phyloP scores from a whole-genome alignment of 2,797 vertebrate genomes.

The Malurus leucopterus region DNA sequence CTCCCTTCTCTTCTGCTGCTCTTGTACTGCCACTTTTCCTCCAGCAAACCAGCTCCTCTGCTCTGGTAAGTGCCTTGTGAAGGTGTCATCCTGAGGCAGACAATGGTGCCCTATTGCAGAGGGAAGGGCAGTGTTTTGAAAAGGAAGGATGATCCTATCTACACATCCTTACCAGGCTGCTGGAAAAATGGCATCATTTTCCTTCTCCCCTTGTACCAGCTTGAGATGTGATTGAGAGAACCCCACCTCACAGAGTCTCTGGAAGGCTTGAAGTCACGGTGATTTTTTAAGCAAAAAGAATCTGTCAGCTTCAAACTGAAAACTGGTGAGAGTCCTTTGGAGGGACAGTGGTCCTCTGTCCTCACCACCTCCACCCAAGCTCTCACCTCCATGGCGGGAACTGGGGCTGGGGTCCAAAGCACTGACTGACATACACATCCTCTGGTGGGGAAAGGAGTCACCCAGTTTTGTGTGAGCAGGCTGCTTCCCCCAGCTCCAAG shows the following conservation, averaged over 20 bases:
- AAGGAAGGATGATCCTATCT: not conserved
- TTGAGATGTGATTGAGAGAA: not conserved
- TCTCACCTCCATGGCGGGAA: not conserved
- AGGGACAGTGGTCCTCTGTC: not conserved
- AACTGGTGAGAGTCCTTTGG: not conserved
- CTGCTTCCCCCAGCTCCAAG: not conserved
- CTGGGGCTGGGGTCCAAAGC: not conserved
- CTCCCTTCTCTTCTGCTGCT: not conserved
- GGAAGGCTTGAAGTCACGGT: not conserved
- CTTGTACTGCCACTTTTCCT: not conserved
- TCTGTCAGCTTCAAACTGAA: not conserved
- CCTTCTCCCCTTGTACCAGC: not conserved
- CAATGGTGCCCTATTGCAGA: not conserved
- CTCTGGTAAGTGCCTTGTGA: not conserved
- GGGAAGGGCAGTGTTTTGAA: not conserved
- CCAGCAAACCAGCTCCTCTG: not conserved
- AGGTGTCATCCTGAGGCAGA: not conserved
- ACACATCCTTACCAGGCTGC: not conserved
- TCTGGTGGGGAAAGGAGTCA: not conserved
- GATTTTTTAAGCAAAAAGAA: not conserved
- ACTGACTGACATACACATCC: not conserved
- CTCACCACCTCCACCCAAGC: rapidly evolving
- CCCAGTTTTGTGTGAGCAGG: not conserved
- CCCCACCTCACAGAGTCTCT: not conserved
- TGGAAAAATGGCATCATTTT: not conserved